phyloP scores from a whole-genome alignment of 2,888 invertebrate genomes.

The Drosophila nr. medialis region DNA sequence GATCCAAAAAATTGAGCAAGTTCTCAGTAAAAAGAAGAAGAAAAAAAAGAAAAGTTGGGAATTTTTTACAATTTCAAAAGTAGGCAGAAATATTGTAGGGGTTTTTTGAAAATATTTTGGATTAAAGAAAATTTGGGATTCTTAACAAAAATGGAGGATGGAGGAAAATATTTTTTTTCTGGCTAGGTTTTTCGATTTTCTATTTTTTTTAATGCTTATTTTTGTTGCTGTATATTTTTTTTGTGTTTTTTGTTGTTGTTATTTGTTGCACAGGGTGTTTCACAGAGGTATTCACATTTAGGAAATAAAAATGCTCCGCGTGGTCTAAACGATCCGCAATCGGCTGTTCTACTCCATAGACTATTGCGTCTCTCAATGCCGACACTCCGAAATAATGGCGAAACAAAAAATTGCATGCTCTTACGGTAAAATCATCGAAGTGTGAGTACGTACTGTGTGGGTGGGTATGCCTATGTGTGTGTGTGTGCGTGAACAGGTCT shows the following conservation, averaged over 20 bases:
- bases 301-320: constrained; percentile 79
- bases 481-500: constrained; percentile 28
- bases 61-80: no score
- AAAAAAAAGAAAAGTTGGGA: no score
- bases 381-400: constrained; percentile 60
- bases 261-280: constrained; percentile 18
- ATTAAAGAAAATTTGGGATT: background rate
- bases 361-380: constrained; percentile 72
- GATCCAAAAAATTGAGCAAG: background rate
- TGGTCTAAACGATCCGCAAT: constrained; percentile 76
- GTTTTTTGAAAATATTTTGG: background rate
- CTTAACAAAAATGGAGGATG: background rate
- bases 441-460: background rate
- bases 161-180: background rate
- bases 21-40: no score
- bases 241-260: constrained; percentile 5
- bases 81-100: background rate
- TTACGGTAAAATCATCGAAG: constrained; percentile 24
- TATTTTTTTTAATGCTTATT: background rate
- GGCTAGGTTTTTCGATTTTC: background rate
- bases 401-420: constrained; percentile 65
- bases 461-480: background rate
- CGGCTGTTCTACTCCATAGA: constrained; percentile 80
- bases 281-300: constrained; percentile 68
- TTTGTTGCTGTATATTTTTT: background rate